Evolutionary conservation across 1,140 invertebrate genomes (phyloP), one percentile per base, ranked within the genome.

Genomic region (Antheraea mylitta): DNA sequence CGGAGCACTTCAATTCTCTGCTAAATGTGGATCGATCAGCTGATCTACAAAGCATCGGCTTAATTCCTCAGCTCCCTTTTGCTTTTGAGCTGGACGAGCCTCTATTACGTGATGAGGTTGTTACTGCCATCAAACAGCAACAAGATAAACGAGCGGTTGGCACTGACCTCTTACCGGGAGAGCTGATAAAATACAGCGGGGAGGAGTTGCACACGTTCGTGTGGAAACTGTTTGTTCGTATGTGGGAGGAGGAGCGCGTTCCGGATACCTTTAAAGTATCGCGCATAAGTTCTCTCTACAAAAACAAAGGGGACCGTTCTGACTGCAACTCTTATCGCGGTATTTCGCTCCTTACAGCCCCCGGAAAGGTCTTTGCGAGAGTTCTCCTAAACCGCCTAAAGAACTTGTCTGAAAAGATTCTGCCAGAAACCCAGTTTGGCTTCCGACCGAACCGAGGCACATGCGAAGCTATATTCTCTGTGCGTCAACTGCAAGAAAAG

Each of bases 401-500:
- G 22, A 30, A 30, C 22, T 30, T 30, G 22, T 30, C 22, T 30
- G 22, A 30, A 30, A 30, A 30, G 1, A 30, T 30, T 30, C 22
- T 30, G 22, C 22, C 22, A 30, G 22, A 81, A 69, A 72, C 73
- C 16, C 72, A 73, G 45, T 76, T 76, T 72, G 67, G 69, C 13
- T 79, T 77, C 66, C 65, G 74, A 62, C 73, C 76, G 10, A 53
- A 74, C 9, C 53, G 76, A 70, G 73, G 71, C 2, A 78, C 74
- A 0, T 75, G 71, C 63, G 75, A 77, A 38, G 70, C 75, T n/a
- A 72, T 77, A 45, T 0, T 30, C 4, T 30, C 22, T 30, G 22
- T 30, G 22, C 22, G 4, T 30, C 22, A 30, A 30, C 22, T 30
- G 22, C 22, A 30, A 30, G 22, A 30, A 30, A 30, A 30, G 22